A percentile compares a stretch with the other conserved stretches of the same genome.
These are phyloP conservation scores for Sinocyclocheilus anophthalmus DNA, from an alignment of 2,113 vertebrate genomes.

Conservation along the genomic window DNA sequence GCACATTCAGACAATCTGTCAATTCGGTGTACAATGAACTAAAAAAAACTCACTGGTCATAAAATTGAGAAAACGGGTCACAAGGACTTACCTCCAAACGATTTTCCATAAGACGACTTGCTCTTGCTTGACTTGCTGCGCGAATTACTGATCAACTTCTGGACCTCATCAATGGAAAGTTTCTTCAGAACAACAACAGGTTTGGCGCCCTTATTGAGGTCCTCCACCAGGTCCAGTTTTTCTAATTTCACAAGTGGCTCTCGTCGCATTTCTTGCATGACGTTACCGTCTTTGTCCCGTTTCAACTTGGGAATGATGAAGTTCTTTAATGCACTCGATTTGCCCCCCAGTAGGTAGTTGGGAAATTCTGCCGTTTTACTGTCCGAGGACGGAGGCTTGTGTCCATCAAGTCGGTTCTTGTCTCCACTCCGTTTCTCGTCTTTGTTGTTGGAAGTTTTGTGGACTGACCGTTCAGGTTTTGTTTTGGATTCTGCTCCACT, in stretches of 20 bases:
- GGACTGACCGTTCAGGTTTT: constrained; percentile 75
- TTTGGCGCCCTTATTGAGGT: constrained; percentile 88
- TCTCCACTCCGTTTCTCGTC: constrained; percentile 71
- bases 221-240: constrained; percentile 87
- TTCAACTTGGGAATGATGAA: constrained; percentile 98
- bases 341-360: constrained; percentile 86
- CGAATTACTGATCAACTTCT: constrained; percentile 85
- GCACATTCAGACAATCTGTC: background rate
- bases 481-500: constrained; percentile 79
- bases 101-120: constrained; percentile 76
- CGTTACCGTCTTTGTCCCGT: constrained; percentile 85
- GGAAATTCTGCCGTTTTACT: constrained; percentile 84
- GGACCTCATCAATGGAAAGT: constrained; percentile 88
- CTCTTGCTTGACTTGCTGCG: constrained; percentile 81
- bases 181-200: constrained; percentile 91
- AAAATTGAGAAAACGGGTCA: background rate
- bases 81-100: constrained; percentile 80
- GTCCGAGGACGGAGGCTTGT: constrained; percentile 77
- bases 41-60: background rate
- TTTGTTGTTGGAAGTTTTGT: constrained; percentile 77
- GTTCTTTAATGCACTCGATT: constrained; percentile 88
- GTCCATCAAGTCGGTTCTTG: constrained; percentile 76
- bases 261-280: constrained; percentile 76
- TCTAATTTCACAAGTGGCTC: constrained; percentile 84
- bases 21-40: background rate